Evolutionary conservation across 1,140 invertebrate genomes (phyloP).

Genomic region (Amyelois transitella): DNA sequence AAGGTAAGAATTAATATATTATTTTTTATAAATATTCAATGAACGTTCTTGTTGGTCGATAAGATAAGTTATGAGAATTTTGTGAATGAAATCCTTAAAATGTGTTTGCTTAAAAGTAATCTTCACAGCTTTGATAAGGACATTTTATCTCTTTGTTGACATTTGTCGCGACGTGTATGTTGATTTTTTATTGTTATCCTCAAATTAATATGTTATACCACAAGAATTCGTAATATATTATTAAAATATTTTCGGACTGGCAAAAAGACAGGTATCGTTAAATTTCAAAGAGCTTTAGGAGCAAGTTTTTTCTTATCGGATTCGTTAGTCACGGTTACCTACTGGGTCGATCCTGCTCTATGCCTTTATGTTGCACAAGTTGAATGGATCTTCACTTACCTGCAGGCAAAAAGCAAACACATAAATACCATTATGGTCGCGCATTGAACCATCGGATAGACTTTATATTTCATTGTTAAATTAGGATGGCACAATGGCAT

Average conservation of each 20-base stretch:
- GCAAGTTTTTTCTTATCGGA: conserved; percentile 33
- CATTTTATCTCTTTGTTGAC: conserved; percentile 58
- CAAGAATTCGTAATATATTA: not conserved
- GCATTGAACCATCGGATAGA: conserved; percentile 60
- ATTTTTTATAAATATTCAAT: conserved; percentile 1
- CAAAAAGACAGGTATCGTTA: conserved; percentile 34
- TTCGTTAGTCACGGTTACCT: conserved; percentile 62
- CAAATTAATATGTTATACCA: not conserved
- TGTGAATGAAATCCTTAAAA: conserved; percentile 43
- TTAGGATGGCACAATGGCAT: conserved; percentile 51
- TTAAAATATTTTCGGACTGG: not conserved
- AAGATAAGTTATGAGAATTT: conserved; percentile 22
- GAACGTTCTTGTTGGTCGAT: not conserved
- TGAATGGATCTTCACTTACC: conserved; percentile 49
- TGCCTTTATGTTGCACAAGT: conserved; percentile 64
- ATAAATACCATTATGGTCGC: conserved; percentile 49
- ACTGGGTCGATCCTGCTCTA: conserved; percentile 41
- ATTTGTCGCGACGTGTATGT: conserved; percentile 46
- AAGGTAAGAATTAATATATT: conserved; percentile 31
- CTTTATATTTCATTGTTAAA: conserved; percentile 61
- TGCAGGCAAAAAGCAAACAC: conserved; percentile 64
- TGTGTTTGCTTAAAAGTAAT: conserved; percentile 28
- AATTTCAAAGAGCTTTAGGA: conserved; percentile 9
- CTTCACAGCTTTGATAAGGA: conserved; percentile 42
- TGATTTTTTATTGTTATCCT: conserved; percentile 19